phyloP scores from a whole-genome alignment of 2,888 invertebrate genomes.

The Brassicogethes aeneus region DNA sequence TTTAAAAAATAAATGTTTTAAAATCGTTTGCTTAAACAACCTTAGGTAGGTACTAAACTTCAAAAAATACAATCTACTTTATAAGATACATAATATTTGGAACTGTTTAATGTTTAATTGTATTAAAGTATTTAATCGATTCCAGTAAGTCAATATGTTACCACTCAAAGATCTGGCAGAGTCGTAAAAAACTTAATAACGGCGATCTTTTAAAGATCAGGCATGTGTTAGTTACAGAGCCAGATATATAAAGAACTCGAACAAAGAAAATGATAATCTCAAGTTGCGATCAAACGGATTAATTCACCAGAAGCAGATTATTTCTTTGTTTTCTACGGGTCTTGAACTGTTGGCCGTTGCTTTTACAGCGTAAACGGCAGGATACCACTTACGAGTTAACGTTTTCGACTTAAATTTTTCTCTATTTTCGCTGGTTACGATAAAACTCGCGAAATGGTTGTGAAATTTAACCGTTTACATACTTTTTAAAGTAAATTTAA shows the following conservation, averaged over 20 bases:
- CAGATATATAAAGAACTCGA: conserved; percentile 28
- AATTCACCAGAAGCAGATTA: conserved; percentile 30
- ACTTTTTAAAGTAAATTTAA: too few relatives aligned
- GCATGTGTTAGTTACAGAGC: conserved; percentile 34
- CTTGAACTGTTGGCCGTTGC: neutral
- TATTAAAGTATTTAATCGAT: too few relatives aligned
- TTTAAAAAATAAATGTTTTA: too few relatives aligned
- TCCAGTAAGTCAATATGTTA: neutral
- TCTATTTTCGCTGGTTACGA: too few relatives aligned
- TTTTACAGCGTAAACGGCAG: neutral
- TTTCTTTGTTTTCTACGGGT: conserved; percentile 23
- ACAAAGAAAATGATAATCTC: conserved; percentile 33
- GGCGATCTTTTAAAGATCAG: conserved; percentile 37
- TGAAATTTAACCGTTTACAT: too few relatives aligned
- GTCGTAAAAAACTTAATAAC: too few relatives aligned
- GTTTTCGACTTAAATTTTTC: neutral
- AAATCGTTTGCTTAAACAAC: too few relatives aligned
- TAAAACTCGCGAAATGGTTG: too few relatives aligned
- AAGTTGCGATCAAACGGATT: conserved; percentile 26
- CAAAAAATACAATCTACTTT: too few relatives aligned
- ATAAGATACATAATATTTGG: too few relatives aligned
- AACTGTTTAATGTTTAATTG: too few relatives aligned
- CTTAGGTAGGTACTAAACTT: too few relatives aligned
- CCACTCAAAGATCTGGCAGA: conserved; percentile 12
- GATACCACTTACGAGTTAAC: neutral